Percentiles rank a stretch among this genome's conserved stretches.
Evolutionary conservation across 2,888 invertebrate species (phyloP).

Genomic region (Norana najaformis): DNA sequence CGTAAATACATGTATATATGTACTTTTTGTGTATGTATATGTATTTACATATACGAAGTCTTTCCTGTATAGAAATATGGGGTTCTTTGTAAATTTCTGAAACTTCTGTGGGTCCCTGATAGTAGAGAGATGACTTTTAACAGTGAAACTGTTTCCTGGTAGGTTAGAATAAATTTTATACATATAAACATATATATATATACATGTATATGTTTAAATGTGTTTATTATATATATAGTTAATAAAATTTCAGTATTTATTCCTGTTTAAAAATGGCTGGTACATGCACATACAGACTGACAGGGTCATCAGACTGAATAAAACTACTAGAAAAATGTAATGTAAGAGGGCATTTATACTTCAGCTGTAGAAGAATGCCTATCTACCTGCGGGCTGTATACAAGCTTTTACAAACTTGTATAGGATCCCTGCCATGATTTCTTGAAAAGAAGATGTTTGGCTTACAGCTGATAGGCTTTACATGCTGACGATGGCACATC

Average conservation of each 20-base stretch:
- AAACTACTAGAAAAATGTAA: neutral
- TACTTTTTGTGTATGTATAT: too few relatives aligned
- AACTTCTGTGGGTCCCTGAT: neutral
- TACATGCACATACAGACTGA: neutral
- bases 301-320: neutral
- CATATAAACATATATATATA: neutral
- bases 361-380: neutral
- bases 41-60: too few relatives aligned
- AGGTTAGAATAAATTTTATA: too few relatives aligned
- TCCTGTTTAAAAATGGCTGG: neutral
- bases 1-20: too few relatives aligned
- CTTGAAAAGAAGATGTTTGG: neutral
- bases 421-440: neutral
- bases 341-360: neutral
- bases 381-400: neutral
- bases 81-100: neutral
- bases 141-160: neutral
- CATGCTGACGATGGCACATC: neutral
- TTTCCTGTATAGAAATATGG: neutral
- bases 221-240: too few relatives aligned
- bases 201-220: neutral
- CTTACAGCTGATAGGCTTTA: neutral
- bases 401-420: neutral
- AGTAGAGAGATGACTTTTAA: neutral
- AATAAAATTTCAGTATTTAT: constrained; percentile 7